Conservation (phyloP, 2,113 vertebrate species). For the Dryoscopus gambensis region DNA sequence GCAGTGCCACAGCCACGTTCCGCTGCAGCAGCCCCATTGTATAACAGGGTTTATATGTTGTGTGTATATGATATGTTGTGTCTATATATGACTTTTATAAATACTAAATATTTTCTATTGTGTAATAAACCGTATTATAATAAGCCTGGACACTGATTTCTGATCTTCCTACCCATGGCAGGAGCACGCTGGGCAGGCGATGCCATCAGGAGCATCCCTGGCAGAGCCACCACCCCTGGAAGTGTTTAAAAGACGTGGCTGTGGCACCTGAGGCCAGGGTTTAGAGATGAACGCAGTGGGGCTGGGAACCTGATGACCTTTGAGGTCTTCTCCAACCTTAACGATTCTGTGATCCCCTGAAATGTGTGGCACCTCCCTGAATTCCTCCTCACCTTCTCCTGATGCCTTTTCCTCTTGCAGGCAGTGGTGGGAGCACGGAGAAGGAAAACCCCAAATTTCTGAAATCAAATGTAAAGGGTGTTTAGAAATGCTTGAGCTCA, state of each 20-base stretch:
- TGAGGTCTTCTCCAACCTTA: neutral
- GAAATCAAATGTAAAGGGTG: rapidly evolving
- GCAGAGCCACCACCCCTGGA: neutral
- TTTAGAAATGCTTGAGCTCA: neutral
- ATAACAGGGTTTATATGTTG: neutral
- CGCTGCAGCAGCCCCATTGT: neutral
- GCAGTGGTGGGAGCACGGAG: rapidly evolving
- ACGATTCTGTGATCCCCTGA: neutral
- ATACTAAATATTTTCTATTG: neutral
- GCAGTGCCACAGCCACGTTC: neutral
- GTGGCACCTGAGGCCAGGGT: neutral
- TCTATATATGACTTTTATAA: neutral
- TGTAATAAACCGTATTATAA: neutral
- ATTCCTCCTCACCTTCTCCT: neutral
- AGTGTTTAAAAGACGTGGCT: neutral
- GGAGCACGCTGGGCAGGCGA: rapidly evolving
- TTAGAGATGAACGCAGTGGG: neutral
- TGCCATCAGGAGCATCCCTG: neutral
- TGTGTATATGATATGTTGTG: rapidly evolving
- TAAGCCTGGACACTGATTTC: neutral
- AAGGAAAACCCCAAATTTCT: neutral
- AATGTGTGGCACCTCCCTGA: neutral
- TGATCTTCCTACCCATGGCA: neutral
- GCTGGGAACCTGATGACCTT: neutral
- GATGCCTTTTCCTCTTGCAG: neutral